Evolutionary conservation across 2,113 vertebrate genomes (phyloP).

Genomic region (Nannobrachium achirus): DNA sequence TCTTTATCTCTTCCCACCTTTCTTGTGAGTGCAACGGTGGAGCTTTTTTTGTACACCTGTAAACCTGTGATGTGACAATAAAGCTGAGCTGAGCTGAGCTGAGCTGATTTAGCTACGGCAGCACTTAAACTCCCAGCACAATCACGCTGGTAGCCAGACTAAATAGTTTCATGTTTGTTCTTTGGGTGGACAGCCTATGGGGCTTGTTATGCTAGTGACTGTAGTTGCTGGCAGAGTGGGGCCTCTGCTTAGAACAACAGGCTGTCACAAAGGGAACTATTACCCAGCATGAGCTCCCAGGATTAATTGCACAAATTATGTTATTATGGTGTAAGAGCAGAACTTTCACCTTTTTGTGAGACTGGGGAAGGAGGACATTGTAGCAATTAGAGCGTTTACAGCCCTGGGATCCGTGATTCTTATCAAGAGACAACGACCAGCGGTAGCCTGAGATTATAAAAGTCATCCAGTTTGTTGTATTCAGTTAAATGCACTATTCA

Average conservation of each 20-base stretch:
- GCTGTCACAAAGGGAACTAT: slow-evolving; percentile 12
- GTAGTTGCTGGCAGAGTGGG: not conserved
- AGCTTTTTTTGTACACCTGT: too few species aligned
- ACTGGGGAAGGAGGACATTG: not conserved
- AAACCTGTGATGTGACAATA: too few species aligned
- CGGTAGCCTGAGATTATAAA: not conserved
- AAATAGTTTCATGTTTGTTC: slow-evolving; percentile 36
- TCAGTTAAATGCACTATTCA: not conserved
- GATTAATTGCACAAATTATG: slow-evolving; percentile 36
- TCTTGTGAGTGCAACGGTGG: not conserved
- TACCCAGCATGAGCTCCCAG: not conserved
- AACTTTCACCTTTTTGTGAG: not conserved
- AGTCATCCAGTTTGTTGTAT: too few species aligned
- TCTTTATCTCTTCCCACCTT: too few species aligned
- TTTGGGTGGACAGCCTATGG: slow-evolving; percentile 30
- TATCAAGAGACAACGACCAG: not conserved
- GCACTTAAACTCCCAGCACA: too few species aligned
- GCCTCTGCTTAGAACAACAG: slow-evolving; percentile 15
- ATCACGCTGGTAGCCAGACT: slow-evolving; percentile 2
- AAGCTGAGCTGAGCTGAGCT: too few species aligned
- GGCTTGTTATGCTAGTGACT: slow-evolving; percentile 19
- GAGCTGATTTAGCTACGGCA: too few species aligned
- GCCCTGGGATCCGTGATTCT: not conserved
- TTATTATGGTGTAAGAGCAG: slow-evolving; percentile 9
- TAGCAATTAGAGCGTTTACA: not conserved